Conservation (phyloP, 2,797 vertebrate species). For the Dendrocincla tyrannina region DNA sequence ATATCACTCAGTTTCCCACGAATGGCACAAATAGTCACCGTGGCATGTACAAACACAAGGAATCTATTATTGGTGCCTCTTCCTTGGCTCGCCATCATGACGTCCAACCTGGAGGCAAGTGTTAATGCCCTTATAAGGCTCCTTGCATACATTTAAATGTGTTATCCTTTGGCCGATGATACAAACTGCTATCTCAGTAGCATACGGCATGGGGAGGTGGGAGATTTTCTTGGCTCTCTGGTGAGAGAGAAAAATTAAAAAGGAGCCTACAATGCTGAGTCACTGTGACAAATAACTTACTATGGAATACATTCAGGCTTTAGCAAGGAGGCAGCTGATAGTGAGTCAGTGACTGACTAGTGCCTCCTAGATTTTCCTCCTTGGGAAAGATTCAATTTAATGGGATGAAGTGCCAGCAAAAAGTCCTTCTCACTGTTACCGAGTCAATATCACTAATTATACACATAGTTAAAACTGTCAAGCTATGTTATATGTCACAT, state of each 20-base stretch:
- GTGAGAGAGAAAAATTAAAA: conserved; percentile 79
- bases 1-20: conserved; percentile 71
- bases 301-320: conserved; percentile 79
- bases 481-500: not conserved
- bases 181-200: conserved; percentile 78
- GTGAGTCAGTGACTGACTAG: conserved; percentile 79
- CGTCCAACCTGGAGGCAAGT: conserved; percentile 79
- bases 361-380: conserved; percentile 74
- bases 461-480: conserved; percentile 43
- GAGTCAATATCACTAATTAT: conserved; percentile 69
- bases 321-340: conserved; percentile 77
- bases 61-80: conserved; percentile 76
- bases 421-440: conserved; percentile 46
- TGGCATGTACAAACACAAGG: conserved; percentile 69
- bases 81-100: conserved; percentile 76
- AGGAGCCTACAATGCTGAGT: conserved; percentile 85
- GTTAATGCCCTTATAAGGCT: conserved; percentile 80
- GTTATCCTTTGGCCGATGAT: conserved; percentile 77
- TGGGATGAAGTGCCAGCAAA: conserved; percentile 57
- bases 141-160: conserved; percentile 74
- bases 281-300: conserved; percentile 81
- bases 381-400: conserved; percentile 70
- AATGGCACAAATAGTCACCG: conserved; percentile 65
- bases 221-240: conserved; percentile 80
- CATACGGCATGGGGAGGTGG: conserved; percentile 81